Evolutionary conservation across 2,797 vertebrate species (phyloP), one percentile per base, ranked within the genome.

Genomic region (Sebastes matsubarae): DNA sequence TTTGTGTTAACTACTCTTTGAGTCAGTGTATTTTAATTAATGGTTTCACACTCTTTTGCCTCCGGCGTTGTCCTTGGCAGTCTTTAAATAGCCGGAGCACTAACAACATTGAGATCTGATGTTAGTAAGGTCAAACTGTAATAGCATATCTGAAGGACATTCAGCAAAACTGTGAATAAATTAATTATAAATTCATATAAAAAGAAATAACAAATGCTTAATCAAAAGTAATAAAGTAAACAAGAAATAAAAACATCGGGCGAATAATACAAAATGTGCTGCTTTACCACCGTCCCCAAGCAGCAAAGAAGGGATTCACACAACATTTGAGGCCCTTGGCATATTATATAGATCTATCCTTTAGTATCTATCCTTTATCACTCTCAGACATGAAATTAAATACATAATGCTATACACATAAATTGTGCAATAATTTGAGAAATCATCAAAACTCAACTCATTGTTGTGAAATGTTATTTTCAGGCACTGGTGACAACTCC

Each of bases 1-100:
- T 54, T 66, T 81, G 69, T 82, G 64, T 82, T 86, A 88, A 88
- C 63, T 36, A 77, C 75, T 81, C 61, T 65, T 85, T 88, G 78
- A 87, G 83, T 84, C 60, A 54, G 79, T 55, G 78, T 52, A 52
- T 88, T 89, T 88, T 87, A 92, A 88, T 80, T 73, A 85, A 85
- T 32, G 72, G 57, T 72, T 88, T 84, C 68, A 46, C 71, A 77
- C 59, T 54, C n/a, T 36, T 75, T 70, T 77, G 65, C 81, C 73
- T 77, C 72, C 55, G 75, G 78, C 76, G 18, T 57, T 72, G 52
- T 76, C 87, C 66, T 89, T 68, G 36, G 76, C 63, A 36, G 58
- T 63, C 50, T 68, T 67, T 8, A 81, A 80, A 5, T 55, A 65
- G 34, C 65, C 57, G 9, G 27, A 50, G n/a, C 30, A 6, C 34